Evolutionary conservation across 2,113 vertebrate genomes (phyloP).

Genomic region (Cinclus cinclus): DNA sequence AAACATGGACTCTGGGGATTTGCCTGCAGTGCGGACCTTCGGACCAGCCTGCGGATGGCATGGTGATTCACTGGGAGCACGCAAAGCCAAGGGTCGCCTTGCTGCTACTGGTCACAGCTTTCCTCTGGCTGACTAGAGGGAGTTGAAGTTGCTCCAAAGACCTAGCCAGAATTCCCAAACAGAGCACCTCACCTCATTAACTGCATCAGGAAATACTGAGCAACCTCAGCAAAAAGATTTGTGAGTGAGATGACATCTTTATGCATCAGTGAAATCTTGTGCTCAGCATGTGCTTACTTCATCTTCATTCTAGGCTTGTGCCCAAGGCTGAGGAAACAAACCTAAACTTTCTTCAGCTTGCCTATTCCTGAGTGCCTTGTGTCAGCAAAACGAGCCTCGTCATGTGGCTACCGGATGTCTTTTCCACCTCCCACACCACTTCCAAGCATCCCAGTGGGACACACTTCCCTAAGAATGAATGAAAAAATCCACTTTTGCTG

Average conservation of each 20-base stretch:
- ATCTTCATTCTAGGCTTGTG: constrained; percentile 28
- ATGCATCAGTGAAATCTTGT: background rate
- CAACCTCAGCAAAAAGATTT: constrained; percentile 25
- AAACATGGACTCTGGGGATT: background rate
- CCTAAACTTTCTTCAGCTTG: constrained; percentile 40
- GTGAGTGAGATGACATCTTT: constrained; percentile 20
- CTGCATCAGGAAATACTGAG: background rate
- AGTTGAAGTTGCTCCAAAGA: background rate
- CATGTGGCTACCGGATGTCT: constrained; percentile 1
- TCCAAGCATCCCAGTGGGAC: background rate
- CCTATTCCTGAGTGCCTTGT: constrained; percentile 12
- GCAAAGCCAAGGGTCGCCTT: background rate
- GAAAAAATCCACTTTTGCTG: background rate
- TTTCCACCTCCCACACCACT: background rate
- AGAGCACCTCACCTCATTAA: background rate
- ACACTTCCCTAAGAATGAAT: background rate
- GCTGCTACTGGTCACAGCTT: background rate
- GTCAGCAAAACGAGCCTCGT: constrained; percentile 40
- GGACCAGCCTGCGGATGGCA: background rate
- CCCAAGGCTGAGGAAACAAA: constrained; percentile 60
- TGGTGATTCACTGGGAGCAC: background rate
- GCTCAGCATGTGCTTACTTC: background rate
- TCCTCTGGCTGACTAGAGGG: background rate
- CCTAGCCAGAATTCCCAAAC: background rate
- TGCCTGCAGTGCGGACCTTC: background rate